These are phyloP conservation scores for Troides aeacus DNA, from an alignment of 2,888 invertebrate genomes.

Conservation along the genomic window DNA sequence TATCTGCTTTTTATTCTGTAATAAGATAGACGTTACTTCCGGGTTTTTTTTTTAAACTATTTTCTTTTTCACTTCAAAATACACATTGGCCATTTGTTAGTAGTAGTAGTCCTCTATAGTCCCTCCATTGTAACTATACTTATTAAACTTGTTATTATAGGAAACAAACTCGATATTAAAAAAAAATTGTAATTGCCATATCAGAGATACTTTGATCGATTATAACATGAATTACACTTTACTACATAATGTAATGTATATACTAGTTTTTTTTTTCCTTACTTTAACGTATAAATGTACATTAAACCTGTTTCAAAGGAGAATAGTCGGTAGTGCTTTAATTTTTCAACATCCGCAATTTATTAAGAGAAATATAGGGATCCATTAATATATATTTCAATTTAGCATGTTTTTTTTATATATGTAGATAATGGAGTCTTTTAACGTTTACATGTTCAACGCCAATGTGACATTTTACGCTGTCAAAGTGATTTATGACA, in stretches of 20 bases:
- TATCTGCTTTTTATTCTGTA: neutral
- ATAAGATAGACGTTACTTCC: neutral
- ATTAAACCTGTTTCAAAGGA: constrained; percentile 21
- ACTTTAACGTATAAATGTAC: neutral
- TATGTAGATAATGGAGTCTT: constrained; percentile 1
- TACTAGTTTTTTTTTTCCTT: no score
- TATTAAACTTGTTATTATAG: no score
- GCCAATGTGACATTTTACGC: constrained; percentile 4
- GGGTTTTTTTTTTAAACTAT: no score
- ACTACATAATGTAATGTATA: no score
- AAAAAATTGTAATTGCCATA: no score
- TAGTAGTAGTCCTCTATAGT: no score
- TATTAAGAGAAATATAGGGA: neutral
- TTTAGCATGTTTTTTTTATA: neutral
- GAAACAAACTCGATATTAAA: no score
- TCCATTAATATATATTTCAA: neutral
- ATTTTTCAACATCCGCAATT: neutral
- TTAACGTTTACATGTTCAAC: neutral
- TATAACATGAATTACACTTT: no score
- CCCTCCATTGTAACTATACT: no score
- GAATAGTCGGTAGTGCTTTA: constrained; percentile 4
- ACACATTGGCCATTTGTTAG: no score
- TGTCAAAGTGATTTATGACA: constrained; percentile 16
- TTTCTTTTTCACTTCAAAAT: no score
- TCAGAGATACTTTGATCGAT: no score